phyloP scores from a whole-genome alignment of 2,888 invertebrate genomes.

The Endotricha flammealis region DNA sequence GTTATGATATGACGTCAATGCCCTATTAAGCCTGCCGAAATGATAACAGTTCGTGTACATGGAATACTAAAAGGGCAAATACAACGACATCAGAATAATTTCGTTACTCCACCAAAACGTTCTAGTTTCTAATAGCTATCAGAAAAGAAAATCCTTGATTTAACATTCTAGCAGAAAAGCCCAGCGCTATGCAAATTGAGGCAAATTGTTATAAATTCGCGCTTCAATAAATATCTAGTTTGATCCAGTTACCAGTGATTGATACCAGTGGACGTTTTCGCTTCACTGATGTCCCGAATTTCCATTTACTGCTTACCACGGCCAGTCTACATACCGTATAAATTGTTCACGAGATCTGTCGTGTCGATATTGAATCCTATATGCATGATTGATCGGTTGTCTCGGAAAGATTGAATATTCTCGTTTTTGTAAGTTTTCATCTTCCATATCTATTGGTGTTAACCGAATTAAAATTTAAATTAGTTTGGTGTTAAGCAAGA shows the following conservation, averaged over 20 bases:
- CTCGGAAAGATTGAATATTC: neutral
- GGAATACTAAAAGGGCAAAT: neutral
- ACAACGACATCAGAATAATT: too few species aligned
- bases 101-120: too few species aligned
- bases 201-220: conserved; percentile 3
- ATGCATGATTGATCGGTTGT: neutral
- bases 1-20: conserved; percentile 9
- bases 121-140: too few species aligned
- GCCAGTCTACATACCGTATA: neutral
- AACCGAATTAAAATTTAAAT: too few species aligned
- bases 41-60: neutral
- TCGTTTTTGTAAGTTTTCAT: too few species aligned
- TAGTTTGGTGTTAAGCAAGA: too few species aligned
- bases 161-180: too few species aligned
- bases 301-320: neutral
- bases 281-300: neutral
- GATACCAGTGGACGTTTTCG: neutral
- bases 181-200: conserved; percentile 1
- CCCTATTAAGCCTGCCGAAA: neutral
- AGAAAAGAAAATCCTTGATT: too few species aligned
- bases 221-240: conserved; percentile 1
- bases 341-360: neutral
- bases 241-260: conserved; percentile 1
- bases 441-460: too few species aligned
- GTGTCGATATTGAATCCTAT: neutral